These are phyloP conservation scores for Virgularia gustaviana DNA, from an alignment of 92 coral and sea anemone species.

Conservation along the genomic window DNA sequence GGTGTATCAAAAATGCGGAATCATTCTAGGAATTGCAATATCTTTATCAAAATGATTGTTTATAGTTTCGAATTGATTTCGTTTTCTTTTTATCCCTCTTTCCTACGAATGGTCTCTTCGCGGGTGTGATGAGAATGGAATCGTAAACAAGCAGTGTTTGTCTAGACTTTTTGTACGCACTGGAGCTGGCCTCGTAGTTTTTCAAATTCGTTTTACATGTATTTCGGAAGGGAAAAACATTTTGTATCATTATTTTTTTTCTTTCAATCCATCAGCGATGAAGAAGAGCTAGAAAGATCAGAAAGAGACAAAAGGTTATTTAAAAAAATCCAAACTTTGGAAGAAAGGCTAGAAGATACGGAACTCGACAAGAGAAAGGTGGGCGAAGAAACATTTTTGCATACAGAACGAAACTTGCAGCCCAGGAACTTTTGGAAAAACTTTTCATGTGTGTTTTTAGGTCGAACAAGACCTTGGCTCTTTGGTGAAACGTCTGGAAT, in stretches of 20 bases:
- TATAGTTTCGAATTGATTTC: too few species aligned
- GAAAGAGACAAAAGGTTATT: constrained; percentile 25
- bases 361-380: constrained; percentile 23
- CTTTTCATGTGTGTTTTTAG: constrained; percentile 38
- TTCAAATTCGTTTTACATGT: neutral
- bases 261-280: constrained; percentile 1
- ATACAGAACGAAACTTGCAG: neutral
- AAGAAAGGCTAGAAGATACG: constrained; percentile 16
- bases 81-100: neutral
- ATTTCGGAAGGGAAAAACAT: neutral
- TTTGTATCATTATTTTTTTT: neutral
- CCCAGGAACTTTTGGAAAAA: neutral
- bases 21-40: too few species aligned
- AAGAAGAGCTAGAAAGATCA: constrained; percentile 24
- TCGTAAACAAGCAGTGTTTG: too few species aligned
- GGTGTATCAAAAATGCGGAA: too few species aligned
- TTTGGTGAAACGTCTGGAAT: constrained; percentile 79
- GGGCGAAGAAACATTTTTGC: neutral
- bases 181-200: too few species aligned
- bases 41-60: too few species aligned
- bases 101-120: too few species aligned
- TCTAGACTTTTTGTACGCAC: too few species aligned
- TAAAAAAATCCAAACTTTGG: constrained; percentile 16
- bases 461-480: constrained; percentile 72
- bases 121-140: too few species aligned